Conservation (phyloP, 2,888 invertebrate genomes). For the Nomada fucata region DNA sequence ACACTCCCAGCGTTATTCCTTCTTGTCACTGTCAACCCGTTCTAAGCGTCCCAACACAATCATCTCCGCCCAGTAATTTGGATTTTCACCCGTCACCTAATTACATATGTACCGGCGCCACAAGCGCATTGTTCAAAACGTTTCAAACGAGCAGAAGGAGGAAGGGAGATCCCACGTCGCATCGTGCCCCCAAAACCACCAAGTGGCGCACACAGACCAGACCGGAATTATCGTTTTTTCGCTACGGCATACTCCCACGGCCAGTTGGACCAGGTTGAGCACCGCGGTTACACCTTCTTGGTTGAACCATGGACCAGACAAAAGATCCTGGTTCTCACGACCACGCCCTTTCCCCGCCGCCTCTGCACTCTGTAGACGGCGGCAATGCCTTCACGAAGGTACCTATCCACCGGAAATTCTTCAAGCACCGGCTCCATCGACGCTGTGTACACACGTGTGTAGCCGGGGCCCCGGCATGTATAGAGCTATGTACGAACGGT, state of each 20-base stretch:
- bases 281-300: conserved; percentile 72
- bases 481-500: conserved; percentile 48
- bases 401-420: conserved; percentile 79
- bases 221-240: conserved; percentile 8
- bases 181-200: not conserved
- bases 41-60: not conserved
- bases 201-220: not conserved
- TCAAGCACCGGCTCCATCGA: conserved; percentile 66
- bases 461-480: conserved; percentile 21
- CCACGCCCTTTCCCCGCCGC: conserved; percentile 79
- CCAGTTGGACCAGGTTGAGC: conserved; percentile 68
- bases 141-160: not conserved
- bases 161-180: conserved; percentile 16
- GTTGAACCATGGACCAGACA: conserved; percentile 77
- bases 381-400: conserved; percentile 75
- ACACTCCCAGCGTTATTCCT: not conserved
- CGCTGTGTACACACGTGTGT: conserved; percentile 42
- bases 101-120: not conserved
- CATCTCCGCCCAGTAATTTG: not conserved
- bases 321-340: conserved; percentile 82
- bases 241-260: not conserved
- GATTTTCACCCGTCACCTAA: not conserved
- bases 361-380: conserved; percentile 68
- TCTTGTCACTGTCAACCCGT: not conserved
- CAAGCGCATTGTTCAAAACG: not conserved